phyloP scores from a whole-genome alignment of 2,888 invertebrate species.

The Acronicta psi region DNA sequence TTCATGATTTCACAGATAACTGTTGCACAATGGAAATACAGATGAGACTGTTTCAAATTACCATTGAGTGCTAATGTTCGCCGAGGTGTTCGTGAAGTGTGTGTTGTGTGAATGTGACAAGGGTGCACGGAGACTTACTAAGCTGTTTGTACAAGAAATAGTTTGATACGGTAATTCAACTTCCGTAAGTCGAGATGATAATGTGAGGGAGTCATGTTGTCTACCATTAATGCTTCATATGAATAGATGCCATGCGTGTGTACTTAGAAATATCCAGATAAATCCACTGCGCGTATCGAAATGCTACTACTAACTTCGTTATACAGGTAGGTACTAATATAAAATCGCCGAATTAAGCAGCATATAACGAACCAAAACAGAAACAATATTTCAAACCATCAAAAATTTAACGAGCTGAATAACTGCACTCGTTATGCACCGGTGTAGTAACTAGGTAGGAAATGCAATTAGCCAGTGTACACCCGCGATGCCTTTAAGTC shows the following conservation, averaged over 20 bases:
- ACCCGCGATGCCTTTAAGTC: slow-evolving; percentile 80
- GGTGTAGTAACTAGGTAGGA: slow-evolving; percentile 85
- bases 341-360: slow-evolving; percentile 16
- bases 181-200: slow-evolving; percentile 77
- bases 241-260: slow-evolving; percentile 15
- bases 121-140: slow-evolving; percentile 59
- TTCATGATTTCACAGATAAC: slow-evolving; percentile 69
- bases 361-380: slow-evolving; percentile 27
- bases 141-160: slow-evolving; percentile 77
- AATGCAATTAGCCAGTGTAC: slow-evolving; percentile 84
- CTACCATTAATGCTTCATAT: slow-evolving; percentile 55
- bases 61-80: slow-evolving; percentile 17
- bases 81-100: slow-evolving; percentile 23
- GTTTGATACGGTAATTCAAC: slow-evolving; percentile 79
- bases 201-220: slow-evolving; percentile 72
- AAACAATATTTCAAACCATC: slow-evolving; percentile 50
- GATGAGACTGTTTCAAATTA: slow-evolving; percentile 58
- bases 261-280: slow-evolving; percentile 10
- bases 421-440: slow-evolving; percentile 60
- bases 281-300: neutral
- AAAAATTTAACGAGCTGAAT: slow-evolving; percentile 58
- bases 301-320: no score
- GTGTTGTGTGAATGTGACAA: slow-evolving; percentile 61
- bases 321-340: slow-evolving; percentile 10
- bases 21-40: slow-evolving; percentile 59